Evolutionary conservation across 2,797 vertebrate genomes (phyloP).

Genomic region (Coregonus suidteri): DNA sequence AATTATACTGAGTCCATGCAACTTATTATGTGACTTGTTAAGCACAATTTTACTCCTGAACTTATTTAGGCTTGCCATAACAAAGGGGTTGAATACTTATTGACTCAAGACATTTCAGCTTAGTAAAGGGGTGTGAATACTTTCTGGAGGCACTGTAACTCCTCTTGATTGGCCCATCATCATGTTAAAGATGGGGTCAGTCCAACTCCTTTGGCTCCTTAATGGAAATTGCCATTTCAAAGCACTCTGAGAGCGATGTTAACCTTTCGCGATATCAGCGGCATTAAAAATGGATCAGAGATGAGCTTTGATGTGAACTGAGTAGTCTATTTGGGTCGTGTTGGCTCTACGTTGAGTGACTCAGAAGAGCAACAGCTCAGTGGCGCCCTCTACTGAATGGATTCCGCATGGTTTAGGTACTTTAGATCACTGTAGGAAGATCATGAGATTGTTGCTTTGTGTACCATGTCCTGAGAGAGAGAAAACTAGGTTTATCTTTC

Average conservation of each 20-base stretch:
- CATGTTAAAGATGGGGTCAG: conserved; percentile 60
- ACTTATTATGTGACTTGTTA: no score
- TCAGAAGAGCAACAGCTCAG: conserved; percentile 36
- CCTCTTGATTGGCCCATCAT: conserved; percentile 17
- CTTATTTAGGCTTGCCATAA: no score
- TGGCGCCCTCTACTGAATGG: conserved; percentile 31
- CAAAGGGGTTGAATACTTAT: no score
- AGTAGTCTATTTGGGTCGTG: conserved; percentile 71
- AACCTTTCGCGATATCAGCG: conserved; percentile 71
- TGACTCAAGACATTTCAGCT: no score
- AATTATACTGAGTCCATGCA: no score
- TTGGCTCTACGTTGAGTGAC: conserved; percentile 16
- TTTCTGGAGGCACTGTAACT: background rate
- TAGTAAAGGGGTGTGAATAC: no score
- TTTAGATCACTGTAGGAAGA: conserved; percentile 30
- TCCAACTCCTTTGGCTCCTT: conserved; percentile 56
- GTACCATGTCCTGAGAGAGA: background rate
- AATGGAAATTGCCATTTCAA: conserved; percentile 76
- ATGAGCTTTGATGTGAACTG: conserved; percentile 73
- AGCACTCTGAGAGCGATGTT: conserved; percentile 72
- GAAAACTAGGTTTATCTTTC: no score
- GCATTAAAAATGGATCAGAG: conserved; percentile 81
- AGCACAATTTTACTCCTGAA: no score
- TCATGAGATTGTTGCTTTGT: background rate
- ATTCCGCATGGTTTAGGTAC: background rate